These are phyloP conservation scores for Drosophila nigromelanica DNA, from an alignment of 1,140 invertebrate species.

Conservation along the genomic window DNA sequence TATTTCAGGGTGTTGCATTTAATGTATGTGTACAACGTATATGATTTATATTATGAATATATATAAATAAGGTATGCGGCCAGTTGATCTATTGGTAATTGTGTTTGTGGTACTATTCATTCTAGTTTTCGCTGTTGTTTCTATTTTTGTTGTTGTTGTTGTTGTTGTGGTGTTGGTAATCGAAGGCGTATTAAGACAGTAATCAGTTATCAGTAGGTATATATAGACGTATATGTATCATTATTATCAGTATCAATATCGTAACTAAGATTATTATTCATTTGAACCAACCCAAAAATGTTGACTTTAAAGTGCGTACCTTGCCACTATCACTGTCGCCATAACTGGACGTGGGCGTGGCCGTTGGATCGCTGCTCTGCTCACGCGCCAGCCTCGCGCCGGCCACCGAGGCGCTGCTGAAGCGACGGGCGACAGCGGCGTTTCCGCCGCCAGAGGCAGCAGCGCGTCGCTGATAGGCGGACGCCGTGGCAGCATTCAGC, in stretches of 20 bases:
- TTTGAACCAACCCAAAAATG: slow-evolving; percentile 88
- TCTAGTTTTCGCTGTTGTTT: slow-evolving; percentile 48
- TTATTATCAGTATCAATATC: slow-evolving; percentile 67
- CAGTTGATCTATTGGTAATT: slow-evolving; percentile 27
- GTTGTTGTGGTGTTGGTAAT: slow-evolving; percentile 50
- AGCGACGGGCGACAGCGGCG: slow-evolving; percentile 58
- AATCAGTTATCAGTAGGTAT: slow-evolving; percentile 69
- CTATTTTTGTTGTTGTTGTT: slow-evolving; percentile 48
- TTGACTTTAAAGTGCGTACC: slow-evolving; percentile 88
- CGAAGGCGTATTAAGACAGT: slow-evolving; percentile 69
- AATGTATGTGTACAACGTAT: slow-evolving; percentile 47
- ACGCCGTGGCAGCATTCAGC: slow-evolving; percentile 38
- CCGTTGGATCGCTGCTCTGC: slow-evolving; percentile 78
- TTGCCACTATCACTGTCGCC: slow-evolving; percentile 85
- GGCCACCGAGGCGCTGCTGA: slow-evolving; percentile 73
- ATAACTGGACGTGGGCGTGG: slow-evolving; percentile 79
- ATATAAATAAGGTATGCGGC: slow-evolving; percentile 44
- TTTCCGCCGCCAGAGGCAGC: slow-evolving; percentile 28
- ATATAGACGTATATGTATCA: slow-evolving; percentile 58
- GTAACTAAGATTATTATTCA: slow-evolving; percentile 71
- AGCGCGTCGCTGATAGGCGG: slow-evolving; percentile 43
- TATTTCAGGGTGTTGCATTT: slow-evolving; percentile 14
- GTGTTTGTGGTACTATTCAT: slow-evolving; percentile 36
- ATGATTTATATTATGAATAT: slow-evolving; percentile 51
- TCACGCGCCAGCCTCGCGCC: slow-evolving; percentile 51